Evolutionary conservation across 2,113 vertebrate genomes (phyloP), one percentile per base, ranked within the genome.

Genomic region (Sclerurus mexicanus): DNA sequence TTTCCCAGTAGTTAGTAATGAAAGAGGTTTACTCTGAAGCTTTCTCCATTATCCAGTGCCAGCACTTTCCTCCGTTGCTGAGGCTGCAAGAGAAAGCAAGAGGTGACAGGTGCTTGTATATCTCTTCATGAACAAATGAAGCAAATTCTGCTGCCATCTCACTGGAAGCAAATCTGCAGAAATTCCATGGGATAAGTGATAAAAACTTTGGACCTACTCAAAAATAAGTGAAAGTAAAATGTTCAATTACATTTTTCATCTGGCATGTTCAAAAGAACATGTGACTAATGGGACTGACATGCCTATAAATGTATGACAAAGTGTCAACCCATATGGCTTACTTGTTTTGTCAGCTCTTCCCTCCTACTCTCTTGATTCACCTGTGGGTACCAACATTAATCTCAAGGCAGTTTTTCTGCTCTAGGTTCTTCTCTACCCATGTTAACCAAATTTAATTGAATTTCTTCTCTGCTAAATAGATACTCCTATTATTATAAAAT

Each of bases 1-100:
- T 83, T 91, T 96, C 89, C 67, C 7, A 28, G 60, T 90, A 74
- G 88, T 90, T 96, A 68, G 47, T 39, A 95, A 96, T 67, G 94
- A 96, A 93, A 81, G 83, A 93, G 76, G 60, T 91, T 96, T 95
- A 40, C 49, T 67, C 84, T 63, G 77, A 92, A 85, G 28, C 73
- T 91, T 92, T 81, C 66, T 81, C 73, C 66, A 93, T 94, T 94
- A 95, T 85, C 89, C 84, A 84, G 60, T 5, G 6, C 52, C 74
- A 93, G 80, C 92, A 95, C 85, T 94, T 86, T 93, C 44, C 80
- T 95, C 79, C 0, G 0, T 52, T 91, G 91, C 87, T 90, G 95
- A 96, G 87, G 89, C 60, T 96, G 83, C 85, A 89, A 85, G 64
- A 75, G 85, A 86, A 95, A 93, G 92, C 6, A 2, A 58, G 42